phyloP scores from a whole-genome alignment of 2,888 invertebrate species.

The Lymantria monacha region DNA sequence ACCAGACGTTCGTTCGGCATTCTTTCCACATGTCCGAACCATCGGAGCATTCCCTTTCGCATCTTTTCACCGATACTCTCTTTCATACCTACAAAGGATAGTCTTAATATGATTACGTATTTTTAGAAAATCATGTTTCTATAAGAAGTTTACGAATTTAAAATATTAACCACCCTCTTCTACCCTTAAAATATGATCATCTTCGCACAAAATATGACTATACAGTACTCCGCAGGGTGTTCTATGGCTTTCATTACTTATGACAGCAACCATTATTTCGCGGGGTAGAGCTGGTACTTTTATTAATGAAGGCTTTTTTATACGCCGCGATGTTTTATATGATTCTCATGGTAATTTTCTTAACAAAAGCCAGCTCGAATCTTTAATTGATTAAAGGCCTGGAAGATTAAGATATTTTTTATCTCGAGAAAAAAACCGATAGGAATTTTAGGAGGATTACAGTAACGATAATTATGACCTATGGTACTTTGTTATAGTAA shows the following conservation, averaged over 20 bases:
- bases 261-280: conserved; percentile 22
- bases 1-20: too few species aligned
- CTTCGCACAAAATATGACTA: conserved; percentile 19
- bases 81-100: neutral
- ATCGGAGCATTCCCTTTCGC: too few species aligned
- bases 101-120: neutral
- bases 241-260: conserved; percentile 17
- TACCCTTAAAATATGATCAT: neutral
- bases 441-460: too few species aligned
- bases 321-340: conserved; percentile 14
- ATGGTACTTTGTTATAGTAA: too few species aligned
- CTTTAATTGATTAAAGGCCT: neutral
- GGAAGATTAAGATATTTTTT: too few species aligned
- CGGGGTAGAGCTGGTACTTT: conserved; percentile 20
- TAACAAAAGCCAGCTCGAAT: neutral
- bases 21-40: too few species aligned
- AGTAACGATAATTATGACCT: too few species aligned
- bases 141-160: neutral
- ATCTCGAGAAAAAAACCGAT: too few species aligned
- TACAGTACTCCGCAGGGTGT: conserved; percentile 5
- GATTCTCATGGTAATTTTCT: conserved; percentile 8
- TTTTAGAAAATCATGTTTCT: neutral
- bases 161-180: neutral
- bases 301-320: conserved; percentile 29
- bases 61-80: too few species aligned